A percentile compares a stretch with the other conserved stretches of the same genome.
Evolutionary conservation across 2,797 vertebrate species (phyloP).

Genomic region (Helicolenus hilgendorfi): DNA sequence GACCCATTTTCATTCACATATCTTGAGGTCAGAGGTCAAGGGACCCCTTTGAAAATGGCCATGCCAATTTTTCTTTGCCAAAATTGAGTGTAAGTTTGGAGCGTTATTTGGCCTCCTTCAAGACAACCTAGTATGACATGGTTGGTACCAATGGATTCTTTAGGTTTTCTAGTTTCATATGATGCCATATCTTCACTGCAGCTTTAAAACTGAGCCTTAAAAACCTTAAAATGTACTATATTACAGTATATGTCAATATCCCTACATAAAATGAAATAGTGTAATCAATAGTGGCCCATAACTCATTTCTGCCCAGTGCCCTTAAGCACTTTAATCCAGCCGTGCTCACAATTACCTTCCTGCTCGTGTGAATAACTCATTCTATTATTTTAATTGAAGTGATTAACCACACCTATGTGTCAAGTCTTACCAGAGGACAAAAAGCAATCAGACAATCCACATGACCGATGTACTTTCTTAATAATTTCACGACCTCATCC

Average conservation of each 20-base stretch:
- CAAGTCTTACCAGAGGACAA: slow-evolving; percentile 25
- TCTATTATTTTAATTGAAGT: slow-evolving; percentile 46
- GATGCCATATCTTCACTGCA: too few species aligned
- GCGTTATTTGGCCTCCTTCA: fast-evolving
- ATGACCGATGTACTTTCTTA: slow-evolving; percentile 45
- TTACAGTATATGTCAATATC: too few species aligned
- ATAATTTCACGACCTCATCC: slow-evolving; percentile 52
- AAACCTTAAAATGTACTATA: too few species aligned
- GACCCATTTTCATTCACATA: too few species aligned
- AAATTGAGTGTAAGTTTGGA: too few species aligned
- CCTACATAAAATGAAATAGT: not conserved
- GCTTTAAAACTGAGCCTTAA: too few species aligned
- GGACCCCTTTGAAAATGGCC: too few species aligned
- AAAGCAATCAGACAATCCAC: slow-evolving; percentile 45
- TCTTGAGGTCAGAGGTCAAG: too few species aligned
- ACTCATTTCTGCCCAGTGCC: not conserved
- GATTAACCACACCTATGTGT: slow-evolving; percentile 47
- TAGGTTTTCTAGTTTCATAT: too few species aligned
- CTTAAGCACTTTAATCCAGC: slow-evolving; percentile 8
- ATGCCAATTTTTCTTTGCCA: too few species aligned
- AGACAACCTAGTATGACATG: too few species aligned
- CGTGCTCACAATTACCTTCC: slow-evolving; percentile 17
- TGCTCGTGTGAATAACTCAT: slow-evolving; percentile 36
- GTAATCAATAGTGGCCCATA: not conserved
- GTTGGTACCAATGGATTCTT: too few species aligned